phyloP scores from a whole-genome alignment of 37 sponge, comb jelly and placozoan genomes.

The Spongilla lacustris region DNA sequence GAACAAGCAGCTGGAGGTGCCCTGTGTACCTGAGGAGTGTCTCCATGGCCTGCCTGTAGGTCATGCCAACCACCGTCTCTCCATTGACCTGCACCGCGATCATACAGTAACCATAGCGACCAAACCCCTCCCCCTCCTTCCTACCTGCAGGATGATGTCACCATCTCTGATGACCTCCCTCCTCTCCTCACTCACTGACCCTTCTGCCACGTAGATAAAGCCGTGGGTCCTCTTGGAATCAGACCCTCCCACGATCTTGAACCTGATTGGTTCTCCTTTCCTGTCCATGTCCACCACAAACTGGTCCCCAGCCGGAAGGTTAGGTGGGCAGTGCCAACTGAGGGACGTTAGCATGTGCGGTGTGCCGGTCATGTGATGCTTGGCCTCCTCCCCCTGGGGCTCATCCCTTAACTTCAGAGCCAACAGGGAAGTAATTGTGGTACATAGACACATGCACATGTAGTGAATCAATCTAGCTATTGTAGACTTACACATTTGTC shows the following conservation, averaged over 20 bases:
- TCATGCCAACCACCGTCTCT: neutral
- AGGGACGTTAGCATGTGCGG: neutral
- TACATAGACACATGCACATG: too few species aligned
- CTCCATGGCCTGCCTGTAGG: conserved; percentile 13
- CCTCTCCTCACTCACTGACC: conserved; percentile 21
- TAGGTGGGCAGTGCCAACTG: too few species aligned
- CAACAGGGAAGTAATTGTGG: too few species aligned
- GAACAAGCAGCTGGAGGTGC: conserved; percentile 3
- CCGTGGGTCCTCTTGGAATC: neutral
- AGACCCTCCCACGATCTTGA: conserved; percentile 23
- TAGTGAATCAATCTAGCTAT: too few species aligned
- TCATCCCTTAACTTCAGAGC: neutral
- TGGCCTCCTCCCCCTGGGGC: neutral
- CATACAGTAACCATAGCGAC: too few species aligned
- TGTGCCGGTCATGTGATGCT: too few species aligned
- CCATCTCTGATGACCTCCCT: conserved; percentile 16
- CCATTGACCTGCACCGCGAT: conserved; percentile 26
- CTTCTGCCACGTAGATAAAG: conserved; percentile 29
- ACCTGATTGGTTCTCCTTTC: neutral
- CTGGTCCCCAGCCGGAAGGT: conserved; percentile 1
- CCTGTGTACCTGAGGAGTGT: neutral
- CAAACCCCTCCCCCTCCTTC: too few species aligned
- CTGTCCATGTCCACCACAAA: conserved; percentile 5
- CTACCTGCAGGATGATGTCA: conserved; percentile 47
- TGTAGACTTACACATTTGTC: too few species aligned